phyloP scores from a whole-genome alignment of 2,888 invertebrate species.

The Loripinus fragilis region DNA sequence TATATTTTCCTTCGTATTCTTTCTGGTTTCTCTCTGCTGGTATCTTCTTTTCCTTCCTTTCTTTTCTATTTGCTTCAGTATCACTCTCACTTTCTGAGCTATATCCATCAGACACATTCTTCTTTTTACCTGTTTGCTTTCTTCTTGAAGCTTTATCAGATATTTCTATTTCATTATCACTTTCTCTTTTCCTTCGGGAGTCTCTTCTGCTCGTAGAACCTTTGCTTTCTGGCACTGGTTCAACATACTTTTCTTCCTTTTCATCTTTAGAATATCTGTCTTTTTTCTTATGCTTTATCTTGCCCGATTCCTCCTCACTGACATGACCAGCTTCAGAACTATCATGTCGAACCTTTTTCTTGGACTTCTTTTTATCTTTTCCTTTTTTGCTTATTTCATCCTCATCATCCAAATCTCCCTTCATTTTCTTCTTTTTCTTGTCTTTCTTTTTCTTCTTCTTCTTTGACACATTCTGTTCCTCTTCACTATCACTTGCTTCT shows the following conservation, averaged over 20 bases:
- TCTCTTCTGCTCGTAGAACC: conserved; percentile 21
- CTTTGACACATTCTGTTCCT: conserved; percentile 36
- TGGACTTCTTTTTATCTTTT: conserved; percentile 43
- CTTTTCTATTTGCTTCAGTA: conserved; percentile 12
- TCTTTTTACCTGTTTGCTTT: conserved; percentile 35
- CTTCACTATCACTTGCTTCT: conserved; percentile 45
- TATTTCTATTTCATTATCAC: conserved; percentile 39
- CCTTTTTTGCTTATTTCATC: conserved; percentile 28
- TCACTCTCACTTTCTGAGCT: conserved; percentile 31
- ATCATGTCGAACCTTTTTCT: conserved; percentile 27
- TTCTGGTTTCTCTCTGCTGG: background rate
- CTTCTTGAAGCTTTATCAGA: conserved; percentile 27
- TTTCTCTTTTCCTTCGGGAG: conserved; percentile 14
- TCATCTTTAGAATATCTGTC: conserved; percentile 8
- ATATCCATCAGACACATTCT: conserved; percentile 16
- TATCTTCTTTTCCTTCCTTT: background rate
- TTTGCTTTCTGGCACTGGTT: background rate
- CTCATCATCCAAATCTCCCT: conserved; percentile 42
- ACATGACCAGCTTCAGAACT: conserved; percentile 1
- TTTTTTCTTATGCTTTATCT: conserved; percentile 18
- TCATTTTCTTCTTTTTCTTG: conserved; percentile 50
- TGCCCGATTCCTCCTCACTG: conserved; percentile 27
- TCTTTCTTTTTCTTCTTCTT: conserved; percentile 44
- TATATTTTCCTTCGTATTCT: background rate
- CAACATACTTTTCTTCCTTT: conserved; percentile 24